Evolutionary conservation across 2,888 invertebrate genomes (phyloP).

Genomic region (Xestoiulus laeticollis): DNA sequence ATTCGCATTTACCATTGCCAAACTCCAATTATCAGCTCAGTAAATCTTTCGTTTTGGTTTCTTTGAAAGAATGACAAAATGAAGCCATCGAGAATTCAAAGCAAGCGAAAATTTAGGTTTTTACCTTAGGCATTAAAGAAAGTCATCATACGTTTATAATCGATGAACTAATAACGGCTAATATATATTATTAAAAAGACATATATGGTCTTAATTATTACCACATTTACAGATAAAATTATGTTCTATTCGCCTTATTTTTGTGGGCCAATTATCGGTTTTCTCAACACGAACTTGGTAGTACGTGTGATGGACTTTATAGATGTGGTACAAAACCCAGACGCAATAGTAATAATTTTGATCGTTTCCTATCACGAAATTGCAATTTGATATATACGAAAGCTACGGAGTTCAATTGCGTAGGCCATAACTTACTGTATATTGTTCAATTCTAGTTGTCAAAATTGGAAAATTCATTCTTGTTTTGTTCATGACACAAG

Average conservation of each 20-base stretch:
- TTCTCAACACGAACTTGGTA: not conserved
- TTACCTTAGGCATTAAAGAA: not conserved
- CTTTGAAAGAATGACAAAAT: not conserved
- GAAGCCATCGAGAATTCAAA: not conserved
- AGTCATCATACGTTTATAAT: not conserved
- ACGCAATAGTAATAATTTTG: not conserved
- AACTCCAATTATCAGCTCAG: no score
- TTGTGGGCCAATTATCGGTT: not conserved
- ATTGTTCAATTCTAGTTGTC: not conserved
- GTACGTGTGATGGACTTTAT: not conserved
- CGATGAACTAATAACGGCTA: not conserved
- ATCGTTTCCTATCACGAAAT: not conserved
- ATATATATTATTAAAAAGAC: not conserved
- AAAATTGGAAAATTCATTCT: no score
- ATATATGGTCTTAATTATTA: not conserved
- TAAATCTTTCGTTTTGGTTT: no score
- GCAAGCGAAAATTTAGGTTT: not conserved
- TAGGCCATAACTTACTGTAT: not conserved
- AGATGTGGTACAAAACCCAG: not conserved
- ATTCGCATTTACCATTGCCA: no score
- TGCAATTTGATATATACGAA: not conserved
- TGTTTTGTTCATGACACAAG: no score
- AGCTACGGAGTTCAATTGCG: not conserved
- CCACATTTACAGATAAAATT: not conserved
- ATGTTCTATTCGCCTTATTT: not conserved